phyloP scores from a whole-genome alignment of 2,113 vertebrate genomes.

The Lamprologus speciosus region DNA sequence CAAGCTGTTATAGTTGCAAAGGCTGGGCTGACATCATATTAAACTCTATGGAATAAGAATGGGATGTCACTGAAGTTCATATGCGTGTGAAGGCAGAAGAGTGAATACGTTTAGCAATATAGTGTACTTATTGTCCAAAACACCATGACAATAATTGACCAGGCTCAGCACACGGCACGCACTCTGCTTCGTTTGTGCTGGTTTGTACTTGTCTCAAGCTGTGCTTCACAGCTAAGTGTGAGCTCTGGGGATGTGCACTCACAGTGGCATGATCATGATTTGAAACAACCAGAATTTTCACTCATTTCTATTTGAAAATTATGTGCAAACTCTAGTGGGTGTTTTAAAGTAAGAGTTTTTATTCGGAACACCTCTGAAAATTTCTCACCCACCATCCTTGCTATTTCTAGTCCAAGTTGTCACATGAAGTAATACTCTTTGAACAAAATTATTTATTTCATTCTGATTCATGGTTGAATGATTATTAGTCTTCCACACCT shows the following conservation, averaged over 20 bases:
- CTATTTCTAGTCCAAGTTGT: not conserved
- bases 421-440: not conserved
- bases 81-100: not conserved
- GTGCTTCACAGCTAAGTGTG: not conserved
- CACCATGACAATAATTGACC: not conserved
- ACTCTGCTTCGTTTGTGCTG: not conserved
- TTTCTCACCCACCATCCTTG: not conserved
- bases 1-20: not conserved
- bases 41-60: not conserved
- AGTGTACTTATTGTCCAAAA: not conserved
- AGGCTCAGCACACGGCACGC: not conserved
- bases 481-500: slow-evolving; percentile 3
- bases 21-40: not conserved
- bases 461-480: not conserved
- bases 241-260: not conserved
- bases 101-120: not conserved
- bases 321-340: not conserved
- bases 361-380: not conserved
- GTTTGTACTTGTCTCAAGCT: not conserved
- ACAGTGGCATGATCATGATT: not conserved
- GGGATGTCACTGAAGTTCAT: not conserved
- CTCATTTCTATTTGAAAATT: not conserved
- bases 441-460: not conserved
- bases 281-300: not conserved
- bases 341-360: not conserved